Evolutionary conservation across 2,113 vertebrate genomes (phyloP).

Genomic region (Bufo bufo): DNA sequence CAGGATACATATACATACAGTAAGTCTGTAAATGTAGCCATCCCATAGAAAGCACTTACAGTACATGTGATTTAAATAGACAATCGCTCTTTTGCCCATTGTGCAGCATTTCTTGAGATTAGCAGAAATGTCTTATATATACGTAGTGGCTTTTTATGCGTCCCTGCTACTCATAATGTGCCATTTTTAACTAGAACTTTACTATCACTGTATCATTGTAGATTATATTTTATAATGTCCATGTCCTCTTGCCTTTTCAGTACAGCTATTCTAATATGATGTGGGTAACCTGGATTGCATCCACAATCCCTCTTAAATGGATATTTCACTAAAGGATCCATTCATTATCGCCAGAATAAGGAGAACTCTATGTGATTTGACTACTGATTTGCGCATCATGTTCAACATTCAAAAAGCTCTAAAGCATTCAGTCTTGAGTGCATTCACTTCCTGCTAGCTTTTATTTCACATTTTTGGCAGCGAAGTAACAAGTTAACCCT

Average conservation of each 20-base stretch:
- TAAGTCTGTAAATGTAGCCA: too few relatives aligned
- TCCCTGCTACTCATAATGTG: background rate
- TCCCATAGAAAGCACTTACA: too few relatives aligned
- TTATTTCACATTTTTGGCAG: background rate
- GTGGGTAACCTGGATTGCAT: background rate
- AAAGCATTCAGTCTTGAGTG: slow-evolving; percentile 2
- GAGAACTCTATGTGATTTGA: slow-evolving; percentile 23
- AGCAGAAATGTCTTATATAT: background rate
- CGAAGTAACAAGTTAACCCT: background rate
- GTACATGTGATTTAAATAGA: too few relatives aligned
- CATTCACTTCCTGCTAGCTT: slow-evolving; percentile 8
- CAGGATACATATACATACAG: background rate
- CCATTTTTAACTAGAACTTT: background rate
- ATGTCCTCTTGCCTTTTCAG: background rate
- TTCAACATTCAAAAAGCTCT: slow-evolving; percentile 21
- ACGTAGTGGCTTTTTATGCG: background rate
- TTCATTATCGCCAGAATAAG: slow-evolving; percentile 31
- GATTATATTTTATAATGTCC: background rate
- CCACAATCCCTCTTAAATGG: background rate
- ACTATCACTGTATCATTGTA: background rate
- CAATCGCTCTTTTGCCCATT: too few relatives aligned
- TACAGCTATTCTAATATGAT: background rate
- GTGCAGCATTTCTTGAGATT: too few relatives aligned
- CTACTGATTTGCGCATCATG: slow-evolving; percentile 7
- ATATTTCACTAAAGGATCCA: slow-evolving; percentile 14